Evolutionary conservation across 2,888 invertebrate genomes (phyloP).

Genomic region (Suillia variegata): DNA sequence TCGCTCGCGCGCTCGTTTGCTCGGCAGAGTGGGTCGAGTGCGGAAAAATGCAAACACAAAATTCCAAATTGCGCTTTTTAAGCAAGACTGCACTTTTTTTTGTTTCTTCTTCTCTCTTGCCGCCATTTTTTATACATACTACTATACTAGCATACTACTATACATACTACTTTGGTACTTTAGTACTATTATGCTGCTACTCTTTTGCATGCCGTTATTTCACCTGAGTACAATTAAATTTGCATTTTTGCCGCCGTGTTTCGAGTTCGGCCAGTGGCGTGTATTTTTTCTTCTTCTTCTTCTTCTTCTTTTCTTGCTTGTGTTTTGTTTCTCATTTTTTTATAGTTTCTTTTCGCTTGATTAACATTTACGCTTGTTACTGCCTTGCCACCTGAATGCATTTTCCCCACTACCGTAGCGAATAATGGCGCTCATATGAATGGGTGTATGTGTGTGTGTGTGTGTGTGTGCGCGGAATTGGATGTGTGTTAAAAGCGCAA

Average conservation of each 20-base stretch:
- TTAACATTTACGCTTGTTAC: constrained; percentile 48
- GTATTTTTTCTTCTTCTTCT: neutral
- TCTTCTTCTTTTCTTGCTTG: neutral
- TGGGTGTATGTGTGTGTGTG: neutral
- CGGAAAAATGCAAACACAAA: constrained; percentile 1
- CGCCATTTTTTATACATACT: too few relatives aligned
- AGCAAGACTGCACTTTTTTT: constrained; percentile 23
- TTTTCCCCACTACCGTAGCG: constrained; percentile 2
- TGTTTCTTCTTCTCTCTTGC: constrained; percentile 12
- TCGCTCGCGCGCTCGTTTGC: neutral
- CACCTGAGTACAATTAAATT: constrained; percentile 54
- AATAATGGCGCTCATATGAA: too few relatives aligned
- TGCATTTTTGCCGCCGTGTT: constrained; percentile 52
- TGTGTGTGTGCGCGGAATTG: constrained; percentile 17
- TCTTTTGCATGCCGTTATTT: constrained; percentile 40
- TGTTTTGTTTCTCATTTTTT: constrained; percentile 15
- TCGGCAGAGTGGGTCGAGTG: neutral
- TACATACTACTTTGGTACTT: neutral
- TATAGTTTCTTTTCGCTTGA: constrained; percentile 49
- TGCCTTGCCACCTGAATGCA: constrained; percentile 2
- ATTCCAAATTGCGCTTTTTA: constrained; percentile 24
- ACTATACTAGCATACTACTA: too few relatives aligned
- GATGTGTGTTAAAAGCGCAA: constrained; percentile 47
- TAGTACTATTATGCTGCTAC: too few relatives aligned
- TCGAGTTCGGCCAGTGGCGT: constrained; percentile 19